A percentile compares a stretch with the other conserved stretches of the same genome.
phyloP scores from a whole-genome alignment of 2,797 vertebrate genomes.

The Sebastes vulpes region DNA sequence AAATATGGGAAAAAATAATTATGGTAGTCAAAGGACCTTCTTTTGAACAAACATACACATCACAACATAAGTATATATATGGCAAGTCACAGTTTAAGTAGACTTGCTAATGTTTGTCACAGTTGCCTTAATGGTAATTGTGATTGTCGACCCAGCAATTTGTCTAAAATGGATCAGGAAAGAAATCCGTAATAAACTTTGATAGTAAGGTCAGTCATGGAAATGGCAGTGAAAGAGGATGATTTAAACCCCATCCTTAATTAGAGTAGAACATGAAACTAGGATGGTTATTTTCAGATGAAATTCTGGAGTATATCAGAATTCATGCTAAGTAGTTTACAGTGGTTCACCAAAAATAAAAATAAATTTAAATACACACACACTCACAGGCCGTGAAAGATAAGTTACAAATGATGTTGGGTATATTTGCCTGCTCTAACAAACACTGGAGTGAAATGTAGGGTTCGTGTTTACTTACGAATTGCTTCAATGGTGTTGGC shows the following conservation, averaged over 20 bases:
- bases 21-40: not conserved
- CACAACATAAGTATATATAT: not conserved
- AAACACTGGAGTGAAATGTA: not conserved
- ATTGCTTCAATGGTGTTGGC: not conserved
- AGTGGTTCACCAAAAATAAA: not conserved
- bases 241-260: not conserved
- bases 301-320: not conserved
- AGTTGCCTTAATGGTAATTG: not conserved
- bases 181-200: too few relatives aligned
- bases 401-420: not conserved
- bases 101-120: not conserved
- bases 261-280: not conserved
- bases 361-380: not conserved
- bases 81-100: not conserved
- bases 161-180: not conserved
- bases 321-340: not conserved
- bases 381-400: not conserved
- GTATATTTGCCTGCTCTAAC: not conserved
- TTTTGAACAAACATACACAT: not conserved
- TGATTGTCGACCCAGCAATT: not conserved
- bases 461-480: constrained; percentile 7
- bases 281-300: not conserved
- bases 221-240: not conserved
- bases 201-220: too few relatives aligned
- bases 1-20: not conserved